These are phyloP conservation scores for Tupaia chinensis DNA, from an alignment of 2,113 vertebrate species.

Conservation along the genomic window DNA sequence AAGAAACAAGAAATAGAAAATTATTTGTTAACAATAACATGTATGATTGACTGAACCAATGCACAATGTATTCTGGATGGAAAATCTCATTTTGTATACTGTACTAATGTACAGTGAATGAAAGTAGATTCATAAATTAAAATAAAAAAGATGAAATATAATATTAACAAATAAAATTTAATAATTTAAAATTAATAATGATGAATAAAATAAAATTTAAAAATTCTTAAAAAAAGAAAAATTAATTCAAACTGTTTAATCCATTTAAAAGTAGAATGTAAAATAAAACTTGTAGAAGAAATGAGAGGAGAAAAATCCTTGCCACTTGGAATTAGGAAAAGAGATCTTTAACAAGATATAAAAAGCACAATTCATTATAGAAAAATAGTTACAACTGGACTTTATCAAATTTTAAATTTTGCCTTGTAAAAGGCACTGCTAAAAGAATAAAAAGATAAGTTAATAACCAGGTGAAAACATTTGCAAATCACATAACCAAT, in stretches of 20 bases:
- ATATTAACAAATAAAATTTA: too few species aligned
- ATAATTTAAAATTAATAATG: too few species aligned
- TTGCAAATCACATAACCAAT: neutral
- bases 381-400: neutral
- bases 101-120: too few species aligned
- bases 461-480: neutral
- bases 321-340: neutral
- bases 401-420: neutral
- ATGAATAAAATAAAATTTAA: too few species aligned
- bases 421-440: neutral
- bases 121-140: too few species aligned
- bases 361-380: neutral
- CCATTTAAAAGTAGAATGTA: neutral
- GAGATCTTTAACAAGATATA: neutral
- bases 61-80: too few species aligned
- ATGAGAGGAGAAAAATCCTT: neutral
- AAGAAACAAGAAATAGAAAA: too few species aligned
- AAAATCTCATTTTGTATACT: too few species aligned
- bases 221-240: neutral
- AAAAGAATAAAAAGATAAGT: neutral
- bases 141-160: too few species aligned
- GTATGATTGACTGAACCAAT: too few species aligned
- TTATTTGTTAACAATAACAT: too few species aligned
- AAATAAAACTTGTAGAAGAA: neutral
- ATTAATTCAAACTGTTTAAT: neutral